Conservation (phyloP, 2,113 vertebrate species). For the Genyomyrus donnyi region DNA sequence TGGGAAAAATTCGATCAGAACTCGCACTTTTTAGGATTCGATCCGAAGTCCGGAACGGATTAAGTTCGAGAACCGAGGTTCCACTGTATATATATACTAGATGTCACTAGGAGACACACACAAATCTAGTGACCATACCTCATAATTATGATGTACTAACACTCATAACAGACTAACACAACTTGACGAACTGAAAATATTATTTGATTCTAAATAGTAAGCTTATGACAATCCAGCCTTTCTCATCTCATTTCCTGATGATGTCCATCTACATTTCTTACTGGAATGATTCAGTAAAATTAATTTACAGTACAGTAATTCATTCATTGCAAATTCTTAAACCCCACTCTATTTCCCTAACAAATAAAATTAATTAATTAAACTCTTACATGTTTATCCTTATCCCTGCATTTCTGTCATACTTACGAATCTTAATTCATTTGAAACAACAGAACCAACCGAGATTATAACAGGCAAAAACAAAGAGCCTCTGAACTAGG, state of each 20-base stretch:
- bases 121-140: slow-evolving; percentile 48
- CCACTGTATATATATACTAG: no score
- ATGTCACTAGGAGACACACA: no score
- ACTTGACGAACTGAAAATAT: background rate
- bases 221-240: background rate
- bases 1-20: no score
- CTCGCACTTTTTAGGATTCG: no score
- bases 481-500: slow-evolving; percentile 36
- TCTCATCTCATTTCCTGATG: background rate
- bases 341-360: background rate
- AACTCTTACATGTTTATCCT: slow-evolving; percentile 45
- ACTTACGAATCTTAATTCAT: slow-evolving; percentile 39
- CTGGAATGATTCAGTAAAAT: background rate
- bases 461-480: slow-evolving; percentile 44
- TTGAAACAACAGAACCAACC: slow-evolving; percentile 49
- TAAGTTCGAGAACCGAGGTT: no score
- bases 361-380: background rate
- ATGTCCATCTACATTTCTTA: background rate
- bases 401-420: slow-evolving; percentile 37
- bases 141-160: background rate
- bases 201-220: background rate
- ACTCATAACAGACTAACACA: background rate
- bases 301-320: background rate
- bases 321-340: background rate
- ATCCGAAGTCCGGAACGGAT: no score